Evolutionary conservation across 2,888 invertebrate genomes (phyloP).

Genomic region (Galeopsomyia nigrocyanea): DNA sequence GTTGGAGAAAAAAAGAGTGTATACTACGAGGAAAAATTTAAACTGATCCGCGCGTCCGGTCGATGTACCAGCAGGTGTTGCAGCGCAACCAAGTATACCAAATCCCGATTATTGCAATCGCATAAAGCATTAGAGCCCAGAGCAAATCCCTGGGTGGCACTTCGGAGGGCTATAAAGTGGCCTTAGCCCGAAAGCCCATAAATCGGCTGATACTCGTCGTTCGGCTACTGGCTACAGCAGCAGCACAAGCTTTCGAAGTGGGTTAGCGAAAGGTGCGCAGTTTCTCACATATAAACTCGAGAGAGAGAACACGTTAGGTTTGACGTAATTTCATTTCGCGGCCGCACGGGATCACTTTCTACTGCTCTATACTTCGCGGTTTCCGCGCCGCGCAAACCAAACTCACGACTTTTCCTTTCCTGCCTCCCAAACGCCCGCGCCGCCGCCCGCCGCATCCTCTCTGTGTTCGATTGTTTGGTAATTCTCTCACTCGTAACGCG

Average conservation of each 20-base stretch:
- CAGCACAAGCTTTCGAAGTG: conserved; percentile 21
- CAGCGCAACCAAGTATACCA: too few species aligned
- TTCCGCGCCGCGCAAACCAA: not conserved
- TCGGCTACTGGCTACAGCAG: not conserved
- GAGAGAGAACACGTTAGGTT: conserved; percentile 21
- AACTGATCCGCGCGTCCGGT: too few species aligned
- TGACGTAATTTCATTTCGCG: conserved; percentile 34
- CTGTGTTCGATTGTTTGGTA: conserved; percentile 34
- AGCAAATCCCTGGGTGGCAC: not conserved
- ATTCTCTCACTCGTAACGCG: conserved; percentile 10
- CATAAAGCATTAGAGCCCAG: too few species aligned
- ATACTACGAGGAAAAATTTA: too few species aligned
- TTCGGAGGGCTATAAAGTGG: not conserved
- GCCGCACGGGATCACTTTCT: conserved; percentile 32
- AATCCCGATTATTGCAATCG: too few species aligned
- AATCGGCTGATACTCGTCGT: conserved; percentile 35
- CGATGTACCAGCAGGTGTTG: too few species aligned
- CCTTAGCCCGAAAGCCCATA: conserved; percentile 9
- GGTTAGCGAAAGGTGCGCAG: conserved; percentile 48
- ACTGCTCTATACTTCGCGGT: not conserved
- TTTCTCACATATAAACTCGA: conserved; percentile 40
- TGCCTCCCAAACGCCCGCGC: not conserved
- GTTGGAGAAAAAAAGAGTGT: too few species aligned
- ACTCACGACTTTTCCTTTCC: conserved; percentile 30
- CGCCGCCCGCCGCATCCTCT: not conserved